Conservation (phyloP, 2,888 invertebrate genomes). For the Epinotia demarniana region DNA sequence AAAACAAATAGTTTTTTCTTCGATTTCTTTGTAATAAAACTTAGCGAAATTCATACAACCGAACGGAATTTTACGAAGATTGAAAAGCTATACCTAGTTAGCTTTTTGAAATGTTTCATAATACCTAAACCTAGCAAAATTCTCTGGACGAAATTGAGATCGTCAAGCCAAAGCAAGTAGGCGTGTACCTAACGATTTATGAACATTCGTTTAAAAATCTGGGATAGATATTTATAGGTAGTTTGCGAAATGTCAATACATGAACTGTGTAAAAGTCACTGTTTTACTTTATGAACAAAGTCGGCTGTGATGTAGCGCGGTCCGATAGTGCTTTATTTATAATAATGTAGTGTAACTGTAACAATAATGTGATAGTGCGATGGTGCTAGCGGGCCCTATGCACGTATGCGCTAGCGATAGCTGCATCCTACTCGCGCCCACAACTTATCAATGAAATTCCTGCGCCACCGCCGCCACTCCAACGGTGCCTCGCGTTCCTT, state of each 20-base stretch:
- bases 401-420: constrained; percentile 52
- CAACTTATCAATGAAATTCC: constrained; percentile 82
- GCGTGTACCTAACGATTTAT: constrained; percentile 68
- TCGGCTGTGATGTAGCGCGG: not conserved
- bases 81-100: not conserved
- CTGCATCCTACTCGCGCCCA: constrained; percentile 74
- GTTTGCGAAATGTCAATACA: constrained; percentile 31
- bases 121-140: constrained; percentile 59
- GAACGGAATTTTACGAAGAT: not conserved
- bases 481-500: constrained; percentile 77
- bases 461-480: constrained; percentile 63
- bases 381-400: constrained; percentile 45
- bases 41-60: not conserved
- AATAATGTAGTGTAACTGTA: constrained; percentile 14
- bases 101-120: constrained; percentile 53
- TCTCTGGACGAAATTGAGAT: constrained; percentile 56
- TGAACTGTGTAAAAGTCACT: constrained; percentile 4
- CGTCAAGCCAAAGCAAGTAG: constrained; percentile 65
- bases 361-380: constrained; percentile 23
- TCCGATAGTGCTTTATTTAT: constrained; percentile 5
- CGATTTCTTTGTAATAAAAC: not conserved
- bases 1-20: not conserved
- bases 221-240: constrained; percentile 47
- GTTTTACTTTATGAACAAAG: not conserved
- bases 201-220: constrained; percentile 57